Conservation (phyloP, 2,888 invertebrate genomes). For the Xanthorhoe spadicearia region DNA sequence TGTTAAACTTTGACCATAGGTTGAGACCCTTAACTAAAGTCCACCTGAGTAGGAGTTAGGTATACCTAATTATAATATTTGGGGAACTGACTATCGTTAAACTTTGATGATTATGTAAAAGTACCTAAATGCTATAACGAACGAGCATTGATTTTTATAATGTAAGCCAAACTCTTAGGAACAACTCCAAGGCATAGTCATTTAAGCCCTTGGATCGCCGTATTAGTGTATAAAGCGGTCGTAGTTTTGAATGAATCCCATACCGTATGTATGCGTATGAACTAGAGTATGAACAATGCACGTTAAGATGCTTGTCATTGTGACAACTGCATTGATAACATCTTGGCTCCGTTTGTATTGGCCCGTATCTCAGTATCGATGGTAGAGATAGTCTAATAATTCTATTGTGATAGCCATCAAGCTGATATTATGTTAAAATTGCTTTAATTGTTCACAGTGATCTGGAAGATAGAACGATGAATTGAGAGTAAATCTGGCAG, state of each 20-base stretch:
- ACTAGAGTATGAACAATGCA: constrained; percentile 28
- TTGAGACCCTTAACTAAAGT: too few relatives aligned
- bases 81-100: too few relatives aligned
- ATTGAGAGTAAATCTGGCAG: neutral
- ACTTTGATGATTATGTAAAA: too few relatives aligned
- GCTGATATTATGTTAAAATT: neutral
- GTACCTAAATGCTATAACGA: too few relatives aligned
- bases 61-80: too few relatives aligned
- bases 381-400: constrained; percentile 18
- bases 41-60: neutral
- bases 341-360: constrained; percentile 25
- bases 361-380: constrained; percentile 20
- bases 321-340: constrained; percentile 32
- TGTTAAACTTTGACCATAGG: too few relatives aligned
- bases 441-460: neutral
- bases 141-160: too few relatives aligned
- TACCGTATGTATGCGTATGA: constrained; percentile 24
- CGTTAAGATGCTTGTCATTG: constrained; percentile 45
- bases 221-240: neutral
- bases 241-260: neutral
- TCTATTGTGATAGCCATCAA: neutral
- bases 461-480: neutral
- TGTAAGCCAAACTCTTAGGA: too few relatives aligned
- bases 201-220: too few relatives aligned
- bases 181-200: too few relatives aligned